Evolutionary conservation across 2,113 vertebrate genomes (phyloP).

Genomic region (Peromyscus polionotus): DNA sequence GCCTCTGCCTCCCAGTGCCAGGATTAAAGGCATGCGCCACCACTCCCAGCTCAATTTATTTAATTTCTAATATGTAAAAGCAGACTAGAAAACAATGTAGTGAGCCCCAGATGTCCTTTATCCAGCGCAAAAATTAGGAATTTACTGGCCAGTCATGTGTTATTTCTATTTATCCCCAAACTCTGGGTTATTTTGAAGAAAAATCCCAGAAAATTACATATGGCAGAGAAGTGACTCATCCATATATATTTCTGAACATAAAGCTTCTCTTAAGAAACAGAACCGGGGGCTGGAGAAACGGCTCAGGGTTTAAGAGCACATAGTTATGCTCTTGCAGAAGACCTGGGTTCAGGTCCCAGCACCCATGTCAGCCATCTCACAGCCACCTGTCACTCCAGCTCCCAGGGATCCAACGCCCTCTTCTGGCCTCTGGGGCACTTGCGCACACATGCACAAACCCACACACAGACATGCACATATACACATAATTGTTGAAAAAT

Average conservation of each 20-base stretch:
- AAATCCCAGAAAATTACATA: neutral
- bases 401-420: neutral
- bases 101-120: neutral
- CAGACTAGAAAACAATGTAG: neutral
- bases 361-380: neutral
- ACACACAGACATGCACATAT: too few relatives aligned
- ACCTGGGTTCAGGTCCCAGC: neutral
- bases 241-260: neutral
- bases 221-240: neutral
- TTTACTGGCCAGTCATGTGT: neutral
- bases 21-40: too few relatives aligned
- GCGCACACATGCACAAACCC: neutral
- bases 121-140: neutral
- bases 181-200: neutral
- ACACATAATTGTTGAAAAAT: too few relatives aligned
- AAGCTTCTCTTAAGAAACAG: neutral
- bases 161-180: neutral
- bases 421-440: neutral
- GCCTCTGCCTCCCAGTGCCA: neutral
- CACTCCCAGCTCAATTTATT: neutral
- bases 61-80: neutral
- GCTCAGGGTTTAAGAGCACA: neutral
- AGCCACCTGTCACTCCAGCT: neutral
- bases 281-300: neutral
- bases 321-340: neutral